Base-by-base conservation (phyloP, 2,888 invertebrate species). In the Pristionchus maxplancki region DNA sequence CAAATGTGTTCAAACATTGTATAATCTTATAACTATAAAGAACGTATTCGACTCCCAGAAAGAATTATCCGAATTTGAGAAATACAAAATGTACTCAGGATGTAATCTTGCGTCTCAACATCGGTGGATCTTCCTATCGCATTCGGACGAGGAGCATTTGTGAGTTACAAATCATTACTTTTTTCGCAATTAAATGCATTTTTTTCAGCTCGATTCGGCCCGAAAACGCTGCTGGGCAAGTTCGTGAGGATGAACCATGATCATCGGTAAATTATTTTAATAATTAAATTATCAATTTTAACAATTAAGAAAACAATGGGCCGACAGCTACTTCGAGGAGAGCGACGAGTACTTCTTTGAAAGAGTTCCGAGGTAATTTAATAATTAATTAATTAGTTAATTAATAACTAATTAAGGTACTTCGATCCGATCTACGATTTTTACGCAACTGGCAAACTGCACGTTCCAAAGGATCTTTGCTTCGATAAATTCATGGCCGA, bases 401-500 rank as follows among this genome's bases (percentile, higher is more conserved):
- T 0, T 67, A 67, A 67, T 67, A 37, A 34, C 15, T 17, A 28
- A 5, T 92, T 67, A 89, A 94, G 94, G 88, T 94, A 94, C 85
- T 94, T 94, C 89, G 94, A 94, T 86, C 94, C 94, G 28, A 93
- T 94, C 85, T 94, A 94, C 89, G 94, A 94, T 88, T 94, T 94
- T 90, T 94, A 93, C 89, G 94, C 93, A 15, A 93, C 94, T 50
- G 94, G 94, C 37, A 93, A 94, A 89, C 90, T 94, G 62, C 94
- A 94, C 89, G 94, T 94, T 17, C 94, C 94, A 17, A 94, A 94
- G 90, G 93, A 94, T 89, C 89, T 94, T 50, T 94, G 94, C 88
- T 94, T 94, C 87, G 94, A 94, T 83, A 93, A 93, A 84, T 94
- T 94, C 90, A 94, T 94, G 94, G 93, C 93, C 13, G 94, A 94